Conservation (phyloP, 2,113 vertebrate genomes). For the Stigmatopora argus region DNA sequence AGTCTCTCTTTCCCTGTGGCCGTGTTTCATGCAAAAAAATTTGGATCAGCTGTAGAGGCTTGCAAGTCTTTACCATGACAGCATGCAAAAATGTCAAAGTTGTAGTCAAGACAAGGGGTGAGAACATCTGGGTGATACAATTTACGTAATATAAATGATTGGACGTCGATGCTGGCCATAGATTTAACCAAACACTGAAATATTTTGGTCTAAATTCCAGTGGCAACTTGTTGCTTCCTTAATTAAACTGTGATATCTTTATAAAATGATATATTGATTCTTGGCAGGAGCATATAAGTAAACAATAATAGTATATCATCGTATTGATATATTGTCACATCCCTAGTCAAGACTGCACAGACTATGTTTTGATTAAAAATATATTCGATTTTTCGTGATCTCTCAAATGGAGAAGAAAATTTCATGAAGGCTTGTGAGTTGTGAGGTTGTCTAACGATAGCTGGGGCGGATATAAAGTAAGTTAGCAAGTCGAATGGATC, state of each 20-base stretch:
- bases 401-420: conserved; percentile 71
- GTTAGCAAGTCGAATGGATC: conserved; percentile 52
- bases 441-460: conserved; percentile 55
- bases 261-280: too few relatives aligned
- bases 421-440: conserved; percentile 59
- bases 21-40: conserved; percentile 64
- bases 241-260: too few relatives aligned
- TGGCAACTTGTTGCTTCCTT: too few relatives aligned
- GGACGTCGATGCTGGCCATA: too few relatives aligned
- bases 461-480: conserved; percentile 32
- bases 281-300: too few relatives aligned
- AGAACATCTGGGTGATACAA: too few relatives aligned
- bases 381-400: conserved; percentile 66
- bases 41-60: conserved; percentile 41
- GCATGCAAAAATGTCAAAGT: conserved; percentile 60
- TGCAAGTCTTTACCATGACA: conserved; percentile 61
- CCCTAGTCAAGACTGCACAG: conserved; percentile 56
- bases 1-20: conserved; percentile 48
- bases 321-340: too few relatives aligned
- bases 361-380: conserved; percentile 71
- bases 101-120: conserved; percentile 40
- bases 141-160: too few relatives aligned
- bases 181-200: too few relatives aligned
- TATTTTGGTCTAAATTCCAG: too few relatives aligned
- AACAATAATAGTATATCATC: too few relatives aligned